Evolutionary conservation across 2,113 vertebrate genomes (phyloP).

Genomic region (Chlorodrepanis virens): DNA sequence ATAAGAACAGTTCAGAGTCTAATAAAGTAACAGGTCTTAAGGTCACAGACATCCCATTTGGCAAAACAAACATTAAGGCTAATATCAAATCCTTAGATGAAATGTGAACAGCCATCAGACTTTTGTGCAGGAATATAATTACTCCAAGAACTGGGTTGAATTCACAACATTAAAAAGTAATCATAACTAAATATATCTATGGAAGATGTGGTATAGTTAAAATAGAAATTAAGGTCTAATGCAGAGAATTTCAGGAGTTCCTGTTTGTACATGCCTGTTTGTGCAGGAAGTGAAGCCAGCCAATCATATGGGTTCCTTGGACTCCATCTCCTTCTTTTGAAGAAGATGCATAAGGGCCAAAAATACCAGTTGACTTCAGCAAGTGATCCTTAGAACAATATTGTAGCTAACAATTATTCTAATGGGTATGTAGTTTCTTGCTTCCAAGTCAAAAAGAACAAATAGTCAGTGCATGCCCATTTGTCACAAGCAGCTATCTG

Average conservation of each 20-base stretch:
- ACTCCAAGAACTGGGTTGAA: background rate
- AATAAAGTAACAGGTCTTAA: background rate
- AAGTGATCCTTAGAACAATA: background rate
- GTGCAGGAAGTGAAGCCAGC: background rate
- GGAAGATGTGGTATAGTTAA: background rate
- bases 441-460: background rate
- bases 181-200: background rate
- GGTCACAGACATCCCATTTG: background rate
- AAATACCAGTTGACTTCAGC: background rate
- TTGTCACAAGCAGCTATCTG: background rate
- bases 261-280: background rate
- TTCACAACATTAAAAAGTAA: background rate
- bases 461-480: background rate
- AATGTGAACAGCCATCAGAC: background rate
- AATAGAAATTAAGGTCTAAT: background rate
- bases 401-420: background rate
- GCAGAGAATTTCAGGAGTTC: background rate
- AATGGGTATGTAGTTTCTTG: background rate
- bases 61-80: background rate
- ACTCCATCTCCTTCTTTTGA: background rate
- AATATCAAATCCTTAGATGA: background rate
- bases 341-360: background rate
- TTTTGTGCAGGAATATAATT: background rate
- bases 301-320: background rate
- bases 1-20: background rate